Conservation (phyloP, 2,888 invertebrate species). For the Odiellus spinosus region DNA sequence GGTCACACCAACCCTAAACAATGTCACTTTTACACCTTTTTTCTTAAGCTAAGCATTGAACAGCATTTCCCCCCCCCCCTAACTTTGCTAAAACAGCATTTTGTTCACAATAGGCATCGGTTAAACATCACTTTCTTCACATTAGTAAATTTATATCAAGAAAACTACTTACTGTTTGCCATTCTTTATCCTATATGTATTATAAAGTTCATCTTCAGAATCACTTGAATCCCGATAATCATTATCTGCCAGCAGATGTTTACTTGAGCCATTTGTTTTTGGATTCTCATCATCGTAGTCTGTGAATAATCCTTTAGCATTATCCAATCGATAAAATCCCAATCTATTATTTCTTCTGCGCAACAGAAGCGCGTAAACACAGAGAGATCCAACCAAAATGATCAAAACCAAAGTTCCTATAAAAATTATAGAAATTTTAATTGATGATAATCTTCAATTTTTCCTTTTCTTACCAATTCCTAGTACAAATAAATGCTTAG, state of each 20-base stretch:
- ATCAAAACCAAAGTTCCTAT: constrained; percentile 9
- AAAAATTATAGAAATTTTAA: background rate
- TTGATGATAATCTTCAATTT: background rate
- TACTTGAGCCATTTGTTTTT: constrained; percentile 1
- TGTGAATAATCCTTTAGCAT: constrained; percentile 14
- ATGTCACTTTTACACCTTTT: too few relatives aligned
- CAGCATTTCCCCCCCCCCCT: too few relatives aligned
- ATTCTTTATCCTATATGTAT: constrained; percentile 17
- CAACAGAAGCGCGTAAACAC: constrained; percentile 12
- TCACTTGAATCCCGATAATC: constrained; percentile 15
- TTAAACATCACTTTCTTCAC: too few relatives aligned
- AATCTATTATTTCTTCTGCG: constrained; percentile 9
- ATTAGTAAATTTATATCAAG: background rate
- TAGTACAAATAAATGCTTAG: constrained; percentile 14
- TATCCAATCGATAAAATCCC: constrained; percentile 13
- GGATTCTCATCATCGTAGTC: constrained; percentile 14
- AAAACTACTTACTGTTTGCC: constrained; percentile 5
- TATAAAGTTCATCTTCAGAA: constrained; percentile 20
- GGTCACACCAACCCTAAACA: too few relatives aligned
- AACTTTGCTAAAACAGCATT: too few relatives aligned
- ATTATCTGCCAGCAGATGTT: constrained; percentile 5
- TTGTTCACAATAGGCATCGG: too few relatives aligned
- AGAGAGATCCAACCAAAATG: constrained; percentile 9
- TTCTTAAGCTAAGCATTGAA: too few relatives aligned
- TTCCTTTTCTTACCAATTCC: constrained; percentile 12